Base-by-base conservation (phyloP, 1,140 invertebrate genomes). In the Dufourea novaeangliae region DNA sequence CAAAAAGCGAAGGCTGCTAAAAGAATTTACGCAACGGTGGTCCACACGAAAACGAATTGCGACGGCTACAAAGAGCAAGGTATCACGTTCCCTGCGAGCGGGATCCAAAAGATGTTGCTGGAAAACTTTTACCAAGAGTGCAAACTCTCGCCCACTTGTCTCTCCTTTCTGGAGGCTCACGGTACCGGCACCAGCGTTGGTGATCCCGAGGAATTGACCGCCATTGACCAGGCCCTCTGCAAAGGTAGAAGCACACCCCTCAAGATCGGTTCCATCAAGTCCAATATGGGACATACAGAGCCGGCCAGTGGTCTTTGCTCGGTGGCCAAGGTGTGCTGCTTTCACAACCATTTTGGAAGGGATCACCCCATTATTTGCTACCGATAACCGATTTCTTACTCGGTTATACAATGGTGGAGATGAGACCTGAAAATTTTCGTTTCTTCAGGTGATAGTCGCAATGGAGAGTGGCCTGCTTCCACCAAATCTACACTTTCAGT, bases 241-340 rank as follows among this genome's bases (percentile, higher is more conserved):
- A 94, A 93, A 6, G 94, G 94, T 8, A 92, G 96, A 25, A 93
- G 85, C 0, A 93, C 91, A 1, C 97, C 98, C 0, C 92, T 99
- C 0, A 90, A 94, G 37, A 96, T 99, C 80, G 98, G 98, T 7
- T 97, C 98, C 0, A 94, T 98, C 1, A 99, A 99, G 89, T 98
- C 97, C 0, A 99, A 98, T 91, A 94, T 98, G 87, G 98, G 98
- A 0, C 98, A 99, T 90, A 94, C 96, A 0, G 98, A 99, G 91
- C 96, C 97, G 10, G 96, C 96, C 2, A 98, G 97, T 44, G 98
- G 98, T 75, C 91, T 97, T 0, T 97, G 96, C 89, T 96, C 97
- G 1, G 85, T 98, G 46, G 95, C 96, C 5, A 98, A 98, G 93
- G 96, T 97, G 83, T 32, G 87, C 94, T 14, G 34, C 34, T 68